phyloP scores from a whole-genome alignment of 1,140 invertebrate genomes.

The Eumeta japonica region DNA sequence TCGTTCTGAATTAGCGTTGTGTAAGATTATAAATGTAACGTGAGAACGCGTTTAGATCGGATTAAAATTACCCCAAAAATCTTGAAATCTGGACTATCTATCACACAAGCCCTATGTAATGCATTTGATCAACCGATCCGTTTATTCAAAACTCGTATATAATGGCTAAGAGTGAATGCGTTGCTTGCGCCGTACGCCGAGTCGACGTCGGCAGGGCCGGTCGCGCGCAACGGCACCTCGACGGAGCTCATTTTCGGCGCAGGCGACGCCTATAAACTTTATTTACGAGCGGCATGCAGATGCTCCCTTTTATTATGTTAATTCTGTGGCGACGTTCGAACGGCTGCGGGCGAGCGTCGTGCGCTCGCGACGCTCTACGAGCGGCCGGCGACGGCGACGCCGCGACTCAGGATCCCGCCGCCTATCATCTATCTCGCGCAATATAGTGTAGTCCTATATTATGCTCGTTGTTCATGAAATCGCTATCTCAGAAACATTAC shows the following conservation, averaged over 20 bases:
- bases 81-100: background rate
- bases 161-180: background rate
- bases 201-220: too few species aligned
- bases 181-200: too few species aligned
- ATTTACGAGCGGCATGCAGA: constrained; percentile 34
- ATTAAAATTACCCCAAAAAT: background rate
- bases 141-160: background rate
- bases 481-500: too few species aligned
- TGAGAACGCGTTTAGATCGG: too few species aligned
- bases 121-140: background rate
- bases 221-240: too few species aligned
- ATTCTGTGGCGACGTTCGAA: constrained; percentile 17
- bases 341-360: constrained; percentile 1
- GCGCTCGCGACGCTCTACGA: background rate
- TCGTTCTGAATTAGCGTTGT: too few species aligned
- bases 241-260: constrained; percentile 25
- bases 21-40: too few species aligned
- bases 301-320: constrained; percentile 44
- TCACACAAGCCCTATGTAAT: background rate
- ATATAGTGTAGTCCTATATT: too few species aligned
- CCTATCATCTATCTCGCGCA: too few species aligned
- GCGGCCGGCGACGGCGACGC: background rate
- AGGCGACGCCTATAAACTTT: constrained; percentile 38
- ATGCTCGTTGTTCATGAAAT: too few species aligned
- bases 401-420: too few species aligned